Base-by-base conservation (phyloP, 2,113 vertebrate genomes). In the Microtus montanus region DNA sequence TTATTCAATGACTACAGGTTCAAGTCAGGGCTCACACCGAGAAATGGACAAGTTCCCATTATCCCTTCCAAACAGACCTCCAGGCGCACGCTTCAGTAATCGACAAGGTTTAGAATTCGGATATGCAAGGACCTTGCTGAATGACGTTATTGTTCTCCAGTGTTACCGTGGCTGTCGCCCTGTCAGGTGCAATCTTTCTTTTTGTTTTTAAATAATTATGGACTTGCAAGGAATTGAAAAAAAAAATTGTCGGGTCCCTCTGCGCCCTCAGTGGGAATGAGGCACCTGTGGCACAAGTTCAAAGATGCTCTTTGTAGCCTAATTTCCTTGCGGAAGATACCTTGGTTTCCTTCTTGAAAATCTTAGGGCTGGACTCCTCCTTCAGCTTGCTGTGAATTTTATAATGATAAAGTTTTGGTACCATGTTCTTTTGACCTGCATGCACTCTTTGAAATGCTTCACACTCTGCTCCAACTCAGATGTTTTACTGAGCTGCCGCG, bases 181-280 rank as follows among this genome's bases (percentile, higher is more conserved):
- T 28, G 47, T 68, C 22, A 28, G 44, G 68, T 2, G 2, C 1
- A 54, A 74, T 63, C 84, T 58, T 93, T 19, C 38, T 52, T 85
- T 90, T 78, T 74, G 41, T 64, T 91, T 93, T 78, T 74, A 68
- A 92, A 79, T 75, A 95, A 80, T 83, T 91, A 71, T 54, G 54
- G 35, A 78, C 20, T 58, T 70, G 77, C 19, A 77, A 35, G 12
- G 91, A 87, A 41, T 24, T 73, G 68, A 61, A 73, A 85, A 70
- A 70, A 41, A 89, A 70, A 89, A 52, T 41, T 89, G 6, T 58
- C 35, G 12, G 38, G 38, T 49, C 7, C 15, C 91, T 52, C 26
- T 17, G 52, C 33, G 86, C 47, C 73, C 68, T 22, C 5, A n/a
- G 3, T 33, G 68, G 58, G 35, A 84, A 63, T 10, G 19, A 61